Evolutionary conservation across 2,797 vertebrate genomes (phyloP).

Genomic region (Cirrhinus mrigala): DNA sequence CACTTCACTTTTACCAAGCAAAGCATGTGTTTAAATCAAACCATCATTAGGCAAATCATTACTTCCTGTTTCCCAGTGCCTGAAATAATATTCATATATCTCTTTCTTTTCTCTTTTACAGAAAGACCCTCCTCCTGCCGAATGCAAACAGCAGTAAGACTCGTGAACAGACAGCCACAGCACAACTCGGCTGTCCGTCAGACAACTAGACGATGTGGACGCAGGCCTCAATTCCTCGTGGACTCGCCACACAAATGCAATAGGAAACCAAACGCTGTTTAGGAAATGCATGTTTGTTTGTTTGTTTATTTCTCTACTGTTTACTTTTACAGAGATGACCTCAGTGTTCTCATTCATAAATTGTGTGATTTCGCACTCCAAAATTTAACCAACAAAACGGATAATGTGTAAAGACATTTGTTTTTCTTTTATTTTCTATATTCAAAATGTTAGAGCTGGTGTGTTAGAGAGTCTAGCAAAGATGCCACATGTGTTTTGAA

Average conservation of each 20-base stretch:
- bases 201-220: slow-evolving; percentile 66
- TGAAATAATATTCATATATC: neutral
- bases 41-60: neutral
- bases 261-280: slow-evolving; percentile 81
- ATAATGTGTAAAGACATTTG: neutral
- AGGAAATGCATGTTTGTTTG: slow-evolving; percentile 88
- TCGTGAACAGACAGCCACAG: slow-evolving; percentile 71
- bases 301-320: slow-evolving; percentile 71
- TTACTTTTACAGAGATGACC: slow-evolving; percentile 63
- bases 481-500: slow-evolving; percentile 19
- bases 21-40: neutral
- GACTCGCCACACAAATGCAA: slow-evolving; percentile 76
- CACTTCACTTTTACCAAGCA: slow-evolving; percentile 9
- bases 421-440: slow-evolving; percentile 47
- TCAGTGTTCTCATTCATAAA: slow-evolving; percentile 51
- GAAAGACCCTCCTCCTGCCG: slow-evolving; percentile 88
- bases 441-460: slow-evolving; percentile 34
- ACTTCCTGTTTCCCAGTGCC: neutral
- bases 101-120: neutral
- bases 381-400: slow-evolving; percentile 9
- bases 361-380: neutral
- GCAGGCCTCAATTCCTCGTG: slow-evolving; percentile 60
- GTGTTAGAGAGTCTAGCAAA: slow-evolving; percentile 14
- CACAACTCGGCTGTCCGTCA: slow-evolving; percentile 64
- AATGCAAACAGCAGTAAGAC: slow-evolving; percentile 98